Conservation (phyloP, 2,113 vertebrate genomes). For the Rhodinocichla rosea region DNA sequence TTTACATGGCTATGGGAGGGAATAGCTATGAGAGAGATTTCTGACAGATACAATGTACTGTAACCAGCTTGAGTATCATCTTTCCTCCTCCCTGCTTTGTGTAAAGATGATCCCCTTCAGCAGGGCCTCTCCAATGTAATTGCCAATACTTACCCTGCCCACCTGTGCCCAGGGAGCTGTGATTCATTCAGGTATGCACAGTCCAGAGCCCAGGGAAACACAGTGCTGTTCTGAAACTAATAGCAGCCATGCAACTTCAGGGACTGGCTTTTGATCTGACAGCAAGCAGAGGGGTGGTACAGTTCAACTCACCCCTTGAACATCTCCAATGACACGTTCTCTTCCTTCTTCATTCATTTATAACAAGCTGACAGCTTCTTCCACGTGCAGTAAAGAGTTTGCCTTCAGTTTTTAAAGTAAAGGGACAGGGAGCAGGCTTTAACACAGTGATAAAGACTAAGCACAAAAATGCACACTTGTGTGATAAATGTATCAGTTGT, state of each 20-base stretch:
- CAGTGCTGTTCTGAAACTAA: neutral
- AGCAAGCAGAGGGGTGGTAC: neutral
- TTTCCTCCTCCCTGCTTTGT: neutral
- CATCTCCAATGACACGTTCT: accelerated
- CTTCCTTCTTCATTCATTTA: neutral
- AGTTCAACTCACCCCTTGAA: neutral
- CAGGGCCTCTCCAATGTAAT: neutral
- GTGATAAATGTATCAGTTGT: neutral
- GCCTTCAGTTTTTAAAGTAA: neutral
- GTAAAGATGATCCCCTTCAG: neutral
- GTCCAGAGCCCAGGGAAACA: neutral
- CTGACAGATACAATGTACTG: neutral
- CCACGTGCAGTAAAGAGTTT: accelerated
- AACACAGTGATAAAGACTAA: neutral
- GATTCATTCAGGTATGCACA: neutral
- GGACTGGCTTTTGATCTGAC: neutral
- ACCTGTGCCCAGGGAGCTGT: neutral
- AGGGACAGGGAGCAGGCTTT: neutral
- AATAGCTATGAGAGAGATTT: neutral
- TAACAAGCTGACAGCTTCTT: neutral
- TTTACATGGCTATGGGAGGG: neutral
- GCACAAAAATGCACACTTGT: neutral
- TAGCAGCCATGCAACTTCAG: neutral
- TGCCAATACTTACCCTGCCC: neutral
- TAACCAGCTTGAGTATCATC: neutral